A percentile compares a stretch with the other conserved stretches of the same genome.
phyloP scores from a whole-genome alignment of 2,888 invertebrate genomes.

The Drosophila neonasuta region DNA sequence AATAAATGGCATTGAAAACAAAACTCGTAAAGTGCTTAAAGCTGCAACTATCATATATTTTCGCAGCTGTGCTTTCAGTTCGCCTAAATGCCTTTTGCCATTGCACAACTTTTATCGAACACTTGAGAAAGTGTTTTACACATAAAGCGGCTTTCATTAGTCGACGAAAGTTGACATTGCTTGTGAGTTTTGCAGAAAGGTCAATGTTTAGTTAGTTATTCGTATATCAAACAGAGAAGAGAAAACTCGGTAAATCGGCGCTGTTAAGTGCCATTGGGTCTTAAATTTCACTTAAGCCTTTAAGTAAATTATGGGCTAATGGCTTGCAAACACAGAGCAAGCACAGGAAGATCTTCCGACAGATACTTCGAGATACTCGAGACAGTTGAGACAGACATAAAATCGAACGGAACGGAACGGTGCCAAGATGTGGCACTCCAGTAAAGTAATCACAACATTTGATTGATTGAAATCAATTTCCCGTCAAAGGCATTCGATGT shows the following conservation, averaged over 20 bases:
- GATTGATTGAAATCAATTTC: constrained; percentile 82
- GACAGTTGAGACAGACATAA: background rate
- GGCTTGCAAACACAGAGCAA: constrained; percentile 49
- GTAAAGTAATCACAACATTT: constrained; percentile 79
- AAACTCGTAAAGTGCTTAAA: background rate
- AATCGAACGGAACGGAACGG: constrained; percentile 20
- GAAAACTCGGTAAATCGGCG: constrained; percentile 15
- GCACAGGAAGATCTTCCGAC: constrained; percentile 21
- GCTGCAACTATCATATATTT: background rate
- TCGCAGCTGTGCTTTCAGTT: background rate
- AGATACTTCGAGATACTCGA: background rate
- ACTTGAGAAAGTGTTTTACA: constrained; percentile 2
- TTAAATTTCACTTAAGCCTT: constrained; percentile 65
- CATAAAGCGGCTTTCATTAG: constrained; percentile 22
- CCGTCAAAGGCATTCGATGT: constrained; percentile 72
- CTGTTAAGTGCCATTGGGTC: constrained; percentile 50
- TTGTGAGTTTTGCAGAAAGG: background rate
- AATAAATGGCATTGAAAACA: background rate
- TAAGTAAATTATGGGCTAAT: constrained; percentile 74
- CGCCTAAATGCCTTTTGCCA: background rate
- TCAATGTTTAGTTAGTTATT: constrained; percentile 24
- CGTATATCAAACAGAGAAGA: constrained; percentile 4
- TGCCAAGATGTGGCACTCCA: constrained; percentile 60
- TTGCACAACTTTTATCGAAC: background rate
- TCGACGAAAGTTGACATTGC: constrained; percentile 16